phyloP scores from a whole-genome alignment of 2,797 vertebrate genomes.

The Manis pentadactyla region DNA sequence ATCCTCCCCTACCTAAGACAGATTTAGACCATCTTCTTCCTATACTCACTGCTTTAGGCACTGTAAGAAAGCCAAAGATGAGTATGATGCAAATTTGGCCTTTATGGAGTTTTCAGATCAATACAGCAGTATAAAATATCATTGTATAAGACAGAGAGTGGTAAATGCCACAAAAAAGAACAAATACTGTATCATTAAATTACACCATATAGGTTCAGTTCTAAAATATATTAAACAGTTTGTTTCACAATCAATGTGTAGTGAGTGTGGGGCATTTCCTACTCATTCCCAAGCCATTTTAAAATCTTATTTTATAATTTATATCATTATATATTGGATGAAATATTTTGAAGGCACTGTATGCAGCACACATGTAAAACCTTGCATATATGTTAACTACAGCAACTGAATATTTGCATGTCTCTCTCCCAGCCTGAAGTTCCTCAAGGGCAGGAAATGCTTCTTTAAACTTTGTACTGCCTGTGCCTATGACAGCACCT shows the following conservation, averaged over 20 bases:
- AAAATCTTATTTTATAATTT: conserved; percentile 38
- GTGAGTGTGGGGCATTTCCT: background rate
- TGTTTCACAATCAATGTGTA: conserved; percentile 20
- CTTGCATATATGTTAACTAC: background rate
- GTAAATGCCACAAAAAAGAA: conserved; percentile 12
- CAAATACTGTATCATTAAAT: background rate
- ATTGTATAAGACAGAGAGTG: background rate
- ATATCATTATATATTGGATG: background rate
- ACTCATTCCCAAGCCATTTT: background rate
- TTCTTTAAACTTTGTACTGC: conserved; percentile 43
- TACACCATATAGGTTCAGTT: background rate
- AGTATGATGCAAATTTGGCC: background rate
- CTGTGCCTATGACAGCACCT: background rate
- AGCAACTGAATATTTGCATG: conserved; percentile 12
- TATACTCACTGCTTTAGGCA: background rate
- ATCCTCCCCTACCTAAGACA: background rate
- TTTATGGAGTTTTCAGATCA: conserved; percentile 27
- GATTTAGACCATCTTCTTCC: background rate
- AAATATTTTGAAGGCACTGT: conserved; percentile 46
- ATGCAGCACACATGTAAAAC: background rate
- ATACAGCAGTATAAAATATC: background rate
- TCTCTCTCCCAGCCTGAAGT: background rate
- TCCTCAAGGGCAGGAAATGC: background rate
- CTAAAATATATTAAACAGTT: background rate
- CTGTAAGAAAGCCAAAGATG: background rate